Evolutionary conservation across 2,797 vertebrate species (phyloP).

Genomic region (Lutjanus argentimaculatus): DNA sequence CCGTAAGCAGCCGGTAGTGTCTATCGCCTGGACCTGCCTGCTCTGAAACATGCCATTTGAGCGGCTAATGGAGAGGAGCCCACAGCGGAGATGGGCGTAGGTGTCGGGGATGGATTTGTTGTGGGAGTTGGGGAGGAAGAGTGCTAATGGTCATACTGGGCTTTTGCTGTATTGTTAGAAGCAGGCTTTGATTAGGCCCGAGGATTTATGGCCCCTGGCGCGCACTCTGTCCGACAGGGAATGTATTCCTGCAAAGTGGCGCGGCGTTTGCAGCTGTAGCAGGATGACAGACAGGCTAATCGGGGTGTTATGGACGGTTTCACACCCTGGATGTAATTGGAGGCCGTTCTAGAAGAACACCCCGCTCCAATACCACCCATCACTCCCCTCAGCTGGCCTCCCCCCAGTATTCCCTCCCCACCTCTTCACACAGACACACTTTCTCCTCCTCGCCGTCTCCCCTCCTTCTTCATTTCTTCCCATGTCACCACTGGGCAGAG

Average conservation of each 20-base stretch:
- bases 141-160: conserved; percentile 59
- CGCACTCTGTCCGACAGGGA: conserved; percentile 55
- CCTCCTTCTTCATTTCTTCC: conserved; percentile 38
- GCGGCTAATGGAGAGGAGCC: conserved; percentile 72
- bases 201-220: conserved; percentile 64
- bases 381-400: conserved; percentile 44
- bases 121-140: conserved; percentile 39
- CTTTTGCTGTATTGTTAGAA: conserved; percentile 61
- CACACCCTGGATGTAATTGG: conserved; percentile 72
- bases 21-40: conserved; percentile 44
- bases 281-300: conserved; percentile 77
- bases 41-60: conserved; percentile 61
- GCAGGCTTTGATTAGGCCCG: conserved; percentile 58
- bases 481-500: conserved; percentile 35
- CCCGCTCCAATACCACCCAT: conserved; percentile 36
- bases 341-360: conserved; percentile 56
- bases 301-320: conserved; percentile 71
- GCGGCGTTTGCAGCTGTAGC: conserved; percentile 35
- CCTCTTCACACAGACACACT: conserved; percentile 15
- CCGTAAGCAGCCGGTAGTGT: conserved; percentile 46
- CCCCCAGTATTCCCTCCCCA: background rate
- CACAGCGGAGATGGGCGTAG: conserved; percentile 48
- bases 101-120: conserved; percentile 65
- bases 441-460: background rate
- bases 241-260: conserved; percentile 63